Conservation (phyloP, 2,113 vertebrate genomes). For the Hirundichthys speculiger region DNA sequence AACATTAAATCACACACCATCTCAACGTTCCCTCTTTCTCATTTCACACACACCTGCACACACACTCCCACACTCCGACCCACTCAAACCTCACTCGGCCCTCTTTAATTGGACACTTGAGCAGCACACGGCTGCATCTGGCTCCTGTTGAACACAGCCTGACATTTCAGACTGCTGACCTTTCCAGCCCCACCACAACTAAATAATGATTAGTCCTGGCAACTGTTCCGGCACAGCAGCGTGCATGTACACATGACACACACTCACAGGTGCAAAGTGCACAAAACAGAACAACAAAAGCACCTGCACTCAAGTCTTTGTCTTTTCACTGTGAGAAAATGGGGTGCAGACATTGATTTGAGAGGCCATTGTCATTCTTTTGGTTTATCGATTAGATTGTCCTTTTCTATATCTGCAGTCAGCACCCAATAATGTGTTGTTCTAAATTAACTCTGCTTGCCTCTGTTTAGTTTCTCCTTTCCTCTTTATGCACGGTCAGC, state of each 20-base stretch:
- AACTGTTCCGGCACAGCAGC: constrained; percentile 93
- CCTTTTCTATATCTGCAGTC: constrained; percentile 95
- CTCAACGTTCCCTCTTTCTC: constrained; percentile 22
- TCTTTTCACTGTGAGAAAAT: constrained; percentile 89
- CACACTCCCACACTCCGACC: constrained; percentile 54
- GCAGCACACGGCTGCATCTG: constrained; percentile 85
- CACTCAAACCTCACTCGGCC: constrained; percentile 77
- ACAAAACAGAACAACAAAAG: constrained; percentile 67
- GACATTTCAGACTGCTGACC: constrained; percentile 99
- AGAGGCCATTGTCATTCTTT: constrained; percentile 91
- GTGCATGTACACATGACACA: constrained; percentile 23
- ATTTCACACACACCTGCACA: constrained; percentile 47
- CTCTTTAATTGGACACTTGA: constrained; percentile 97
- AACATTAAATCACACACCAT: not conserved
- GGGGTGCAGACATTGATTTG: constrained; percentile 94
- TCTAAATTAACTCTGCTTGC: constrained; percentile 94
- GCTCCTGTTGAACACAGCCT: constrained; percentile 94
- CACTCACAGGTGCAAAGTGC: constrained; percentile 36
- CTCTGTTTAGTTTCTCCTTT: constrained; percentile 81
- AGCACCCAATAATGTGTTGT: constrained; percentile 88
- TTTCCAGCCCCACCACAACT: constrained; percentile 93
- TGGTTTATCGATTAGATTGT: constrained; percentile 91
- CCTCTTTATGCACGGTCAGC: constrained; percentile 74
- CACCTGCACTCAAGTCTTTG: constrained; percentile 86
- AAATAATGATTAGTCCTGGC: constrained; percentile 96